Evolutionary conservation across 2,113 vertebrate species (phyloP).

Genomic region (Petroica traversi): DNA sequence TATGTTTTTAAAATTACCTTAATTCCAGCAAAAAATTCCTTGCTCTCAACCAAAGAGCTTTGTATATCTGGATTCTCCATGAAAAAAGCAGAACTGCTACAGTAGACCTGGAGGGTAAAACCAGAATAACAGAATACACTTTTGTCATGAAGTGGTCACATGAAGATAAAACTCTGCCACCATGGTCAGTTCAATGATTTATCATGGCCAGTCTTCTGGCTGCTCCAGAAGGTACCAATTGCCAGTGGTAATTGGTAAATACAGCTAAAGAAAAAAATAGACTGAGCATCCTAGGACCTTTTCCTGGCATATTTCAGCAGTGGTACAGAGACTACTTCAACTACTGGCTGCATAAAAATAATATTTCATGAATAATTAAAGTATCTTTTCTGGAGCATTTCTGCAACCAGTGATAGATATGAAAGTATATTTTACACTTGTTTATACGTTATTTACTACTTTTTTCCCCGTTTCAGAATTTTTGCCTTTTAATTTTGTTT

Average conservation of each 20-base stretch:
- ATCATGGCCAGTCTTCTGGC: not conserved
- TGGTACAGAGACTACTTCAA: not conserved
- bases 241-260: not conserved
- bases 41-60: conserved; percentile 78
- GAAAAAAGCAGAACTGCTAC: conserved; percentile 83
- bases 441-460: not conserved
- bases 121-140: not conserved
- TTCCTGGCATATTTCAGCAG: not conserved
- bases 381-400: not conserved
- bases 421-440: not conserved
- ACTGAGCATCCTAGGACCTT: not conserved
- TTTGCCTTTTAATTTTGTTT: not conserved
- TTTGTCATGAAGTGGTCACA: not conserved
- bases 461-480: not conserved
- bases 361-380: not conserved
- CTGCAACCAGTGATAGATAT: not conserved
- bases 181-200: not conserved
- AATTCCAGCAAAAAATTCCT: conserved; percentile 88
- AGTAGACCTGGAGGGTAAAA: conserved; percentile 79
- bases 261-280: not conserved
- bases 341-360: not conserved
- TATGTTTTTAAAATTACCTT: conserved; percentile 70
- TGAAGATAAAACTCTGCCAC: not conserved
- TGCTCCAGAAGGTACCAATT: not conserved
- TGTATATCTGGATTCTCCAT: conserved; percentile 78